Base-by-base conservation (phyloP, 2,888 invertebrate species). In the Lycaena phlaeas region DNA sequence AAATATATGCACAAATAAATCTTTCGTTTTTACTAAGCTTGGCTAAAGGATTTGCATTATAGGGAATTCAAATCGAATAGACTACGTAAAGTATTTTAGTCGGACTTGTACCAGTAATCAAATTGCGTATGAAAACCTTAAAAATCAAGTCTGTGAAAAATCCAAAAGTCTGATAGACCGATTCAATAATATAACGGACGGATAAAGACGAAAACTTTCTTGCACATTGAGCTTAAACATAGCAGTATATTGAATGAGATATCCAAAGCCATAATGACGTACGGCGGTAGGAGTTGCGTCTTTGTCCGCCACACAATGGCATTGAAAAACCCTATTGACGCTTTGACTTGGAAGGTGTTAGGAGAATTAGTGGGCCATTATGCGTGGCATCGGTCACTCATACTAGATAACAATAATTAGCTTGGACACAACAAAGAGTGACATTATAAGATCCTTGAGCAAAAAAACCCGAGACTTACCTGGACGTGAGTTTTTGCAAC, bases 351-450 rank as follows among this genome's bases (percentile, higher is more conserved):
- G 56, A 57, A 84, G 81, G 82, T 82, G 82, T 82, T 71, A 79
- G 68, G 63, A 74, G 81, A 81, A 82, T 82, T 82, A 82, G 81
- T 81, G 74, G 68, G 54, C 81, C 68, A 79, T 84, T 82, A 84
- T 77, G 73, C 67, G 68, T 68, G 54, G 66, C 68, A 57, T 65
- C 71, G 76, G 81, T 81, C 75, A 76, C 75, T 69, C 70, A 72
- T 72, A 72, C 67, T 57, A 74, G 84, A 82, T 84, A 84, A 82
- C 79, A 84, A 82, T 81, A 82, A 84, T 84, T 84, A 82, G 77
- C 67, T 77, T 54, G 73, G 72, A 78, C 71, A 61, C 56, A 58
- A 71, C 75, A 82, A 81, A 84, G 84, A 84, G 73, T 79, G 82
- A 79, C 82, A 82, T 82, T 81, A 81, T 84, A 82, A 81, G 76